Conservation (phyloP, 2,888 invertebrate genomes). For the Clepsis dumicolana region DNA sequence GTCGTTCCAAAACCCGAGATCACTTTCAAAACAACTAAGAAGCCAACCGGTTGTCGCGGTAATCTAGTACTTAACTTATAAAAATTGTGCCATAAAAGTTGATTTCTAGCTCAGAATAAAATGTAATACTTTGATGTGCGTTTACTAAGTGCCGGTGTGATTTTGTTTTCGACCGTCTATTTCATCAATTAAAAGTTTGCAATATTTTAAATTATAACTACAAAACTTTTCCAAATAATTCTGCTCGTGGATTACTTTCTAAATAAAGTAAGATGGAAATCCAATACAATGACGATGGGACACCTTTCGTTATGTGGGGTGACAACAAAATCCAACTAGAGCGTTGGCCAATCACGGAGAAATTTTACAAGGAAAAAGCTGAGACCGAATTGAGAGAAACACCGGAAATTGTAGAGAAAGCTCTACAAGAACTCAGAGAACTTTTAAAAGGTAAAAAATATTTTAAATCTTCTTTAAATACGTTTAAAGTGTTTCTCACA, state of each 20-base stretch:
- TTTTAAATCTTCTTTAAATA: neutral
- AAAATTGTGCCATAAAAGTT: constrained; percentile 9
- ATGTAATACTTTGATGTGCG: neutral
- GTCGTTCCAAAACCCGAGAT: constrained; percentile 3
- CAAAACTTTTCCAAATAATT: constrained; percentile 12
- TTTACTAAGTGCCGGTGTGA: constrained; percentile 55
- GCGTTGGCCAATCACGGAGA: constrained; percentile 84
- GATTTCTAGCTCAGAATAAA: constrained; percentile 9
- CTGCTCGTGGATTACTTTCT: neutral
- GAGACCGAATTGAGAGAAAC: constrained; percentile 90
- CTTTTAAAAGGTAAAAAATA: constrained; percentile 85
- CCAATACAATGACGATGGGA: constrained; percentile 82
- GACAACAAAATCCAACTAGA: constrained; percentile 87
- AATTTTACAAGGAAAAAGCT: constrained; percentile 87
- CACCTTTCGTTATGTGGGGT: constrained; percentile 88
- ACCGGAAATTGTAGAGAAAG: constrained; percentile 87
- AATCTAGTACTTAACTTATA: neutral
- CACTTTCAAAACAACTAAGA: constrained; percentile 10
- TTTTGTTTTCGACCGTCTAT: neutral
- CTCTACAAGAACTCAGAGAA: constrained; percentile 83
- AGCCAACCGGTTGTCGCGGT: constrained; percentile 22
- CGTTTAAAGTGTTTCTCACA: too few species aligned
- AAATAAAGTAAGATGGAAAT: constrained; percentile 67
- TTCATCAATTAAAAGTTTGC: constrained; percentile 1
- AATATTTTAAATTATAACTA: neutral